A percentile compares a stretch with the other conserved stretches of the same genome.
Evolutionary conservation across 2,113 vertebrate genomes (phyloP).

Genomic region (Myrmecophaga tridactyla): DNA sequence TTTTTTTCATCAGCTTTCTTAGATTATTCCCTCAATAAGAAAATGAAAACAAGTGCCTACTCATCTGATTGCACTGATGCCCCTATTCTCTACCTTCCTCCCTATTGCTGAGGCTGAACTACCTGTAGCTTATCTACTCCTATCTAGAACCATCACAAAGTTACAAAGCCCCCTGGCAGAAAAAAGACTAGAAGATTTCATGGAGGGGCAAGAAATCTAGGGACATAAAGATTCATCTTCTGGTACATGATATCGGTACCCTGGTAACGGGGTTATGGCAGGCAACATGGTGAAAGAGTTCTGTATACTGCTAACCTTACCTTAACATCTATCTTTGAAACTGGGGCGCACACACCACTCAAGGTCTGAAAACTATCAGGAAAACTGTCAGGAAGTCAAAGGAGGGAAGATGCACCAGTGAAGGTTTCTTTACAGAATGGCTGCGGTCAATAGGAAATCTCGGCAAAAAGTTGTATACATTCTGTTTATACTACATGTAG

Average conservation of each 20-base stretch:
- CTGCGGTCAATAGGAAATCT: background rate
- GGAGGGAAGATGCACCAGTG: background rate
- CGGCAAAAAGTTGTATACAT: background rate
- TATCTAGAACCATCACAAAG: background rate
- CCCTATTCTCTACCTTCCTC: background rate
- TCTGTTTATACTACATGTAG: background rate
- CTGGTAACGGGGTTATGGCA: background rate
- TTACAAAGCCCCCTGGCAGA: background rate
- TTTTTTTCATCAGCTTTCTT: background rate
- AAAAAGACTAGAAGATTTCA: background rate
- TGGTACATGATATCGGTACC: background rate
- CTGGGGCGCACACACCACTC: background rate
- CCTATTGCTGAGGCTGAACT: background rate
- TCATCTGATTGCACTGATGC: background rate
- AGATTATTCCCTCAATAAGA: background rate
- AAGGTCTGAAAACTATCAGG: background rate
- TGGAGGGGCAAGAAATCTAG: background rate
- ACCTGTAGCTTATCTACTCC: background rate
- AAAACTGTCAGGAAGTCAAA: background rate
- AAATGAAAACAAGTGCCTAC: background rate
- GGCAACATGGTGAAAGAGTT: background rate
- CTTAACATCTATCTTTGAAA: background rate
- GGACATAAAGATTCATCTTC: too few relatives aligned
- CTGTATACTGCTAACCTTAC: background rate
- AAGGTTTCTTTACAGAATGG: slow-evolving; percentile 46